Evolutionary conservation across 2,888 invertebrate genomes (phyloP).

Genomic region (Dendrolimus houi): DNA sequence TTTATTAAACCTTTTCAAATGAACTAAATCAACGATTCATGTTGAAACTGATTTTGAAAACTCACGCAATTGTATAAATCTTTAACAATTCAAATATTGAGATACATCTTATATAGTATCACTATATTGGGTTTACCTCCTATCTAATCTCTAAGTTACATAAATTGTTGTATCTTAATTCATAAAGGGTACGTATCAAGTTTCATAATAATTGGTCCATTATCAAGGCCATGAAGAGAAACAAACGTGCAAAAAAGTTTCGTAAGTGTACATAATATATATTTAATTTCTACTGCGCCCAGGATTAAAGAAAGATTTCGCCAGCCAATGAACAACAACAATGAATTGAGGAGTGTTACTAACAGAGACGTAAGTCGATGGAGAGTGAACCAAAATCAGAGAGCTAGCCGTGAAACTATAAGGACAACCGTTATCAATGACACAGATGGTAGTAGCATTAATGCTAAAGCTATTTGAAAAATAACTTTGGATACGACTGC

Average conservation of each 20-base stretch:
- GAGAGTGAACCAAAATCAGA: constrained; percentile 21
- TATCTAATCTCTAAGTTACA: not conserved
- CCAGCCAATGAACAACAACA: constrained; percentile 18
- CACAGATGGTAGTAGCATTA: constrained; percentile 21
- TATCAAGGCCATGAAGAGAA: too few relatives aligned
- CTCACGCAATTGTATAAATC: too few relatives aligned
- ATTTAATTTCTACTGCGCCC: constrained; percentile 23
- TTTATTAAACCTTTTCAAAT: not conserved
- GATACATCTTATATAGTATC: too few relatives aligned
- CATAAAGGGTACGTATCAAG: too few relatives aligned
- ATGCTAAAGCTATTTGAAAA: not conserved
- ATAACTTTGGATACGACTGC: too few relatives aligned
- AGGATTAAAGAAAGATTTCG: constrained; percentile 41
- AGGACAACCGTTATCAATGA: constrained; percentile 25
- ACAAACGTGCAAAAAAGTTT: too few relatives aligned
- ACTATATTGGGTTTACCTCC: not conserved
- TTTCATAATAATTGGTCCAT: too few relatives aligned
- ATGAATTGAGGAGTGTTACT: constrained; percentile 19
- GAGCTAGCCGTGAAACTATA: constrained; percentile 41
- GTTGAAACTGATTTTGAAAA: not conserved
- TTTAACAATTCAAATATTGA: too few relatives aligned
- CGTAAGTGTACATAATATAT: not conserved
- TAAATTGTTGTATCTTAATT: constrained; percentile 2
- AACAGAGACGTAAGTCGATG: constrained; percentile 20
- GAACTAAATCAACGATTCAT: not conserved